Evolutionary conservation across 2,888 invertebrate genomes (phyloP), one percentile per base, ranked within the genome.

Genomic region (Lomographa bimaculata): DNA sequence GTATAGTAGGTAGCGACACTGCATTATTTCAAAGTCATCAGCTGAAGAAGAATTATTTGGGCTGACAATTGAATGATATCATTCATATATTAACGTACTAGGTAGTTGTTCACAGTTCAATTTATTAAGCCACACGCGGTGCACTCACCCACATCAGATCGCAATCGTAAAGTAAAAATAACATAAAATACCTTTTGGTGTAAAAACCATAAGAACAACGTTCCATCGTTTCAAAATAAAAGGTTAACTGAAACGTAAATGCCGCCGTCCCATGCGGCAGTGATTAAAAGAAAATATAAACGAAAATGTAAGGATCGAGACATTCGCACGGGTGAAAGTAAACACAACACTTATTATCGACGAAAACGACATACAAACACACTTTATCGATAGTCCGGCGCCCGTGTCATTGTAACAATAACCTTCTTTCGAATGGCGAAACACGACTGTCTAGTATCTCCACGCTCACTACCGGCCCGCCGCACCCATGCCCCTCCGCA

Each of bases 151-250:
- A 74, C 70, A 71, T 69, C 71, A 69, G 61, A 70, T 78, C 77
- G 78, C 83, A 83, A 77, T 65, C 65, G 71, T 82, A 83, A 79
- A 87, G 84, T 83, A 85, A 84, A 87, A 86, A 84, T 72, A 81
- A 84, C 83, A 87, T 86, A 90, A 92, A 93, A 92, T 93, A 94
- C 93, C 93, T 94, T 93, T 93, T 93, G 83, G 93, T 93, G 92
- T 92, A 93, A 92, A 93, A 93, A 91, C 93, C 93, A 91, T 92
- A 93, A 91, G 92, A 92, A 91, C 93, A 92, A 91, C 93, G 93
- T 92, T 93, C 93, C 93, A 93, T 93, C 91, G 91, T 92, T 92
- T 91, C 87, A 89, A 90, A 87, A 81, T 86, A 86, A 90, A 86
- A 77, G 77, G 76, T 85, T 82, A 86, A 85, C 87, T 87, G 85